Conservation (phyloP, 2,113 vertebrate species). For the Notiomystis cincta region DNA sequence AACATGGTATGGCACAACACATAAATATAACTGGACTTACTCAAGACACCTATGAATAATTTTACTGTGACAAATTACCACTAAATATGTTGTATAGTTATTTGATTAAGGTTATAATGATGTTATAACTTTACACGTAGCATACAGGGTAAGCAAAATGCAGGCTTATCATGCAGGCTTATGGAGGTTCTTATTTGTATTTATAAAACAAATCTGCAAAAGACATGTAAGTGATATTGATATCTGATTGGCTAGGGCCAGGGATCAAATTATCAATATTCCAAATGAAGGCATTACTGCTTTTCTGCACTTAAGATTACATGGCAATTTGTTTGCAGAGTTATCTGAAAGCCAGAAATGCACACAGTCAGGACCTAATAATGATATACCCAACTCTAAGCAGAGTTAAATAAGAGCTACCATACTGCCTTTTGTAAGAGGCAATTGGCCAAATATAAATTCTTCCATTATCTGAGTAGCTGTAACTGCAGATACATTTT, state of each 20-base stretch:
- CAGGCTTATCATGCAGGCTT: not conserved
- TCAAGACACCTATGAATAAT: slow-evolving; percentile 86
- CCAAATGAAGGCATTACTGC: not conserved
- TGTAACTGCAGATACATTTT: slow-evolving; percentile 39
- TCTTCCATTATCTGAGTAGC: slow-evolving; percentile 19
- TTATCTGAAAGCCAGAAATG: slow-evolving; percentile 20
- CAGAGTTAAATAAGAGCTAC: not conserved
- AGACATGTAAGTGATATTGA: not conserved
- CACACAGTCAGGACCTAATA: not conserved
- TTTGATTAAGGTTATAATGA: slow-evolving; percentile 75
- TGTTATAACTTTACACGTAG: slow-evolving; percentile 62
- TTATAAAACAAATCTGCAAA: not conserved
- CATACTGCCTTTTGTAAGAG: not conserved
- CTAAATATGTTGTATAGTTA: slow-evolving; percentile 77
- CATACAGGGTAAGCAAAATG: slow-evolving; percentile 38
- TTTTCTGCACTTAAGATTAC: not conserved
- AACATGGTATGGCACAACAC: slow-evolving; percentile 80
- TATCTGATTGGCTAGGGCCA: not conserved
- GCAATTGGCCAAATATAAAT: not conserved
- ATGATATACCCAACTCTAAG: not conserved
- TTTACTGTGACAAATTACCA: slow-evolving; percentile 86
- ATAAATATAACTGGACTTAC: slow-evolving; percentile 80
- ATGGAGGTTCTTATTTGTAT: not conserved
- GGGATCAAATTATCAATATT: slow-evolving; percentile 14
- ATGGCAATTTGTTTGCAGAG: not conserved